Evolutionary conservation across 2,797 vertebrate species (phyloP).

Genomic region (Malurus leucopterus): DNA sequence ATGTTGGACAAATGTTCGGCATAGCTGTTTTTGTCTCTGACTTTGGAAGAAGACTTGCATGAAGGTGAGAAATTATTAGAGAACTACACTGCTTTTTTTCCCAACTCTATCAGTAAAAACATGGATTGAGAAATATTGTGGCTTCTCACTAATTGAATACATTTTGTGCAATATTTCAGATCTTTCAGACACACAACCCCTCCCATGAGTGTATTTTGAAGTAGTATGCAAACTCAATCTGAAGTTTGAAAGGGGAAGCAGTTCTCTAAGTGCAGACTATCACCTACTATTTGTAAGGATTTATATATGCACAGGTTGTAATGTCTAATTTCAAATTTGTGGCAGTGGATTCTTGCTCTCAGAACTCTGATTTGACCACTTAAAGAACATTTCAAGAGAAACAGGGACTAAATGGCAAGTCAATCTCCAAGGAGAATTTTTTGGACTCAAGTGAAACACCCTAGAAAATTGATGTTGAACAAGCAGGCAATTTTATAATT

Average conservation of each 20-base stretch:
- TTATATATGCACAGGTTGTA: not conserved
- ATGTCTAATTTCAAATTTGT: not conserved
- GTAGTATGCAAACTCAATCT: not conserved
- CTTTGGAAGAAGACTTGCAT: not conserved
- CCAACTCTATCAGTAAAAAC: not conserved
- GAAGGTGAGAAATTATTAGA: not conserved
- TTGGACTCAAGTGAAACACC: not conserved
- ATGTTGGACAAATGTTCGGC: not conserved
- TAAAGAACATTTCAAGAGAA: not conserved
- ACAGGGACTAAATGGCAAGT: not conserved
- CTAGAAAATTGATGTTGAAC: not conserved
- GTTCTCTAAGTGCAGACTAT: not conserved
- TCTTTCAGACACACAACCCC: not conserved
- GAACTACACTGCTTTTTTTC: not conserved
- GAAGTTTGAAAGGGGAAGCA: not conserved
- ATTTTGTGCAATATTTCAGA: not conserved
- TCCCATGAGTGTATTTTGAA: not conserved
- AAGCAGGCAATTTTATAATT: not conserved
- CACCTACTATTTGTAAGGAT: not conserved
- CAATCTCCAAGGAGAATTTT: not conserved
- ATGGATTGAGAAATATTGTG: not conserved
- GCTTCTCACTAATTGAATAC: not conserved
- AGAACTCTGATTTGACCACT: not conserved
- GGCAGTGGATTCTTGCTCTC: not conserved
- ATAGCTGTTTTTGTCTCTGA: not conserved